Base-by-base conservation (phyloP, 2,113 vertebrate genomes). In the Burhinus oedicnemus region DNA sequence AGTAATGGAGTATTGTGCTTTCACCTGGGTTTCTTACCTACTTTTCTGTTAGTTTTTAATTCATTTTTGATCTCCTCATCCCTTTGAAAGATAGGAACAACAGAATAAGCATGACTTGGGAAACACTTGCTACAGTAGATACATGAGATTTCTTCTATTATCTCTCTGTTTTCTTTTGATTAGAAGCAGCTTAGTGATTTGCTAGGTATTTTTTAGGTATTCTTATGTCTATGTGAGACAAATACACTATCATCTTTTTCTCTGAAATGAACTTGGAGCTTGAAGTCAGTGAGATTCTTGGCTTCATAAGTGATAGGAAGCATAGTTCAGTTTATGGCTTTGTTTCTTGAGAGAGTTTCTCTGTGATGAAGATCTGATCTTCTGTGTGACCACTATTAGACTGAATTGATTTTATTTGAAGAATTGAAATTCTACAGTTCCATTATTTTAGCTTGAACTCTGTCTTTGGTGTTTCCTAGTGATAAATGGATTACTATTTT, bases 401-500 rank as follows among this genome's bases (percentile, higher is more conserved):
- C 30, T 51, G 42, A 89, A 76, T 45, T 79, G 89, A 94, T 92
- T 91, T 94, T 89, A 72, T 94, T 36, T 79, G 49, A 91, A n/a
- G 80, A 82, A 95, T 89, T 89, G 44, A 77, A 91, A 83, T 92
- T 78, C 27, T 55, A 17, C 25, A 68, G 49, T 85, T 91, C 61
- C 45, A 58, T 51, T 80, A 81, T 84, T 95, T 90, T 68, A 96
- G 68, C 80, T 93, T 88, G 40, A 92, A 42, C 80, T 91, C 65
- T 93, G 44, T 61, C 71, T 58, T 72, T 89, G 65, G 57, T 69
- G 30, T 77, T 95, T 91, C 66, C 77, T 93, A 36, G 87, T 91
- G 84, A 95, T 93, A 89, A 88, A 95, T 95, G 60, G 89, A 80
- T 97, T 94, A 92, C 83, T 76, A 1, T 70, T 70, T 69, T 22